Conservation (phyloP, 2,797 vertebrate genomes). For the Eutrigla gurnardus region DNA sequence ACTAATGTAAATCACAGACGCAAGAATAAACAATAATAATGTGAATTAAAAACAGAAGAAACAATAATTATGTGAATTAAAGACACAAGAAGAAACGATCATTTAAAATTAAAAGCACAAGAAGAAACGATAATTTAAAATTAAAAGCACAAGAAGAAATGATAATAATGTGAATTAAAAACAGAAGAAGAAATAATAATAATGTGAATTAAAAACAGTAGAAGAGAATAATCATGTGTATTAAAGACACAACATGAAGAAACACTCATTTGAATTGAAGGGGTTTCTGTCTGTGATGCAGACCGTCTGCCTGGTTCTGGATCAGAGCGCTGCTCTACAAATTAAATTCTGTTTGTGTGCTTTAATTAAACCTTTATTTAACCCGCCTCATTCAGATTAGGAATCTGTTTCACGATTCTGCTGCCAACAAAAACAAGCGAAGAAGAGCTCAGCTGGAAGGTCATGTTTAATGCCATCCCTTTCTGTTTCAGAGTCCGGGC, state of each 20-base stretch:
- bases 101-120: background rate
- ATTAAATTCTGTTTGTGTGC: background rate
- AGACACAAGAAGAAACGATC: background rate
- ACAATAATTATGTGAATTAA: too few species aligned
- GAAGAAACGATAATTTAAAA: background rate
- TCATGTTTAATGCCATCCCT: too few species aligned
- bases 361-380: background rate
- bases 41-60: too few species aligned
- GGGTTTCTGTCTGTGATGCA: too few species aligned
- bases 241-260: background rate
- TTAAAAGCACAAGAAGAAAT: background rate
- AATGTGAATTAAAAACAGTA: background rate
- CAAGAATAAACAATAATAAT: background rate
- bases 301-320: too few species aligned
- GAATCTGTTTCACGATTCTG: background rate
- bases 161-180: background rate
- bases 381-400: background rate
- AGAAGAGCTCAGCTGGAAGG: too few species aligned
- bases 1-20: background rate
- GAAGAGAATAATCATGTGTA: background rate
- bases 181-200: background rate
- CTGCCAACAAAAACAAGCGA: too few species aligned
- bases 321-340: too few species aligned
- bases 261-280: too few species aligned
- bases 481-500: slow-evolving; percentile 85